Percentiles rank a stretch among this genome's conserved stretches.
Evolutionary conservation across 2,888 invertebrate species (phyloP).

Genomic region (Nomada fabriciana): DNA sequence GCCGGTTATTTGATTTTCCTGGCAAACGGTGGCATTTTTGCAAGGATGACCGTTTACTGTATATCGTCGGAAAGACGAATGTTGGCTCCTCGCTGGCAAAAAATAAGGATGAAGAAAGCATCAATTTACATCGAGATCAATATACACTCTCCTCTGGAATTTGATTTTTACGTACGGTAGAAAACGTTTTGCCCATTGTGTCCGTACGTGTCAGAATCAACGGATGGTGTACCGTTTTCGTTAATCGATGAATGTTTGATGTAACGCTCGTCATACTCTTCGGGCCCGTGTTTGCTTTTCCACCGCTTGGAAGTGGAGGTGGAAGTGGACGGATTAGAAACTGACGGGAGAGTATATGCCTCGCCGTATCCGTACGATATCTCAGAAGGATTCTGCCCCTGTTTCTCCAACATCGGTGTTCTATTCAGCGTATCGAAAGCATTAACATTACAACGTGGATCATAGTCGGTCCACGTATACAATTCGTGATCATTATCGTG

Average conservation of each 20-base stretch:
- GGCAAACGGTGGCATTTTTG: conserved; percentile 89
- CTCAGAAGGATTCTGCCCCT: background rate
- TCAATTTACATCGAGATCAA: too few relatives aligned
- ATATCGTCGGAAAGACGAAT: conserved; percentile 89
- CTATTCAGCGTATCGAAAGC: background rate
- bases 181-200: too few relatives aligned
- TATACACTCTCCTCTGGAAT: too few relatives aligned
- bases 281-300: background rate
- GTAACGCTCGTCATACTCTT: background rate
- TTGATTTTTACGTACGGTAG: too few relatives aligned
- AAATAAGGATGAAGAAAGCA: too few relatives aligned
- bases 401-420: background rate
- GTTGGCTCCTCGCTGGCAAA: conserved; percentile 4
- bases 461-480: conserved; percentile 92
- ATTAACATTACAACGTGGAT: conserved; percentile 87
- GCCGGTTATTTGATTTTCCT: conserved; percentile 90
- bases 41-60: conserved; percentile 94
- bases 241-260: conserved; percentile 11
- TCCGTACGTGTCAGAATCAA: too few relatives aligned
- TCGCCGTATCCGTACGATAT: background rate
- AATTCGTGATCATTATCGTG: conserved; percentile 89
- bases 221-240: conserved; percentile 3
- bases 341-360: background rate
- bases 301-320: background rate
- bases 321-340: background rate